Percentiles rank a stretch among this genome's conserved stretches.
Evolutionary conservation across 1,140 invertebrate genomes (phyloP).

Genomic region (Tribolium castaneum): DNA sequence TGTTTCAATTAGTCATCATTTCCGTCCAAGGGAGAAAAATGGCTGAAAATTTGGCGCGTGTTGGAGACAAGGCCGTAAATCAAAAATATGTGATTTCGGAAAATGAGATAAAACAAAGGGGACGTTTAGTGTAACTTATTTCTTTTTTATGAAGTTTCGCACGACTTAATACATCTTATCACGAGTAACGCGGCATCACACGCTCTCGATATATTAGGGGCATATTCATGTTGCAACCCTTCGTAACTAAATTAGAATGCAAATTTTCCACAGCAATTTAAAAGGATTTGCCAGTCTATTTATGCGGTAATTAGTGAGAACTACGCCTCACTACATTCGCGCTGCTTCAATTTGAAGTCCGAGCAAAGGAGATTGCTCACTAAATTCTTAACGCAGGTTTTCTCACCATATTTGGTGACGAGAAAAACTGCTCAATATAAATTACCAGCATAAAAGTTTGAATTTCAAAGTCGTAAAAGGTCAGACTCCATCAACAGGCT

Average conservation of each 20-base stretch:
- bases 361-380: not conserved
- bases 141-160: not conserved
- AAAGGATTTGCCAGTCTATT: slow-evolving; percentile 32
- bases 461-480: slow-evolving; percentile 4
- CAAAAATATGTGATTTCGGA: not conserved
- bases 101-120: too few species aligned
- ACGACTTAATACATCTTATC: not conserved
- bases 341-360: slow-evolving; percentile 19
- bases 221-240: not conserved
- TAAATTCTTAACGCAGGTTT: slow-evolving; percentile 1
- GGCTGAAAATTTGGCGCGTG: not conserved
- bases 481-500: not conserved
- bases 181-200: not conserved
- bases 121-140: not conserved
- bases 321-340: slow-evolving; percentile 21
- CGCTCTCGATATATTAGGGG: not conserved
- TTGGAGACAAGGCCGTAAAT: not conserved
- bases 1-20: not conserved
- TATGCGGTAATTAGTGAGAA: slow-evolving; percentile 29
- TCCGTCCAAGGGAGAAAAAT: not conserved
- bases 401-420: not conserved
- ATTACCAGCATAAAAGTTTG: not conserved
- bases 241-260: slow-evolving; percentile 3
- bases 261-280: slow-evolving; percentile 30
- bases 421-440: too few species aligned